phyloP scores from a whole-genome alignment of 2,113 vertebrate species.

The Anser brachyrhynchus region DNA sequence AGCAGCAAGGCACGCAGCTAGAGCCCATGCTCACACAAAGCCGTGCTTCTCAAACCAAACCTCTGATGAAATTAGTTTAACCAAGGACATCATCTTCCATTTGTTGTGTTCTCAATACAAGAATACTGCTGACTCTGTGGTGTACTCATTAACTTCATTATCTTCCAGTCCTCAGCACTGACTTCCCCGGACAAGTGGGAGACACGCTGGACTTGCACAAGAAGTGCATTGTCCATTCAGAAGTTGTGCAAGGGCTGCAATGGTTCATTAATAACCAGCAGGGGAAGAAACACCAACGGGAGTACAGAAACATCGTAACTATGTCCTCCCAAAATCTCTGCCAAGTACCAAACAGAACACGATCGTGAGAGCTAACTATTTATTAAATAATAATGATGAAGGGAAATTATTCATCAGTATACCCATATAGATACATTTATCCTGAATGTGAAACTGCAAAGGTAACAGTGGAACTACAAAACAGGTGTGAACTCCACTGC shows the following conservation, averaged over 20 bases:
- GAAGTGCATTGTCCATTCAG: background rate
- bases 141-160: background rate
- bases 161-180: background rate
- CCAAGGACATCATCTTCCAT: background rate
- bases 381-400: background rate
- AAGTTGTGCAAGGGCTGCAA: background rate
- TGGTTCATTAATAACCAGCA: too few species aligned
- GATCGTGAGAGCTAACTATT: background rate
- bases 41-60: background rate
- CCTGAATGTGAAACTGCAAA: too few species aligned
- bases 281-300: too few species aligned
- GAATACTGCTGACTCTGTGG: background rate
- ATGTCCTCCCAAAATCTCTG: background rate
- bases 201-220: background rate
- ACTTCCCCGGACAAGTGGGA: background rate
- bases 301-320: too few species aligned
- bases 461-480: background rate
- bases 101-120: background rate
- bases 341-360: background rate
- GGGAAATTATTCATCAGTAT: background rate
- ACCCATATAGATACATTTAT: too few species aligned
- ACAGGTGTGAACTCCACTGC: background rate
- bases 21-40: too few species aligned
- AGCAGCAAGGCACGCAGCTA: too few species aligned
- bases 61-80: background rate